Base-by-base conservation (phyloP, 1,140 invertebrate species). In the Sminthurides bifidus region DNA sequence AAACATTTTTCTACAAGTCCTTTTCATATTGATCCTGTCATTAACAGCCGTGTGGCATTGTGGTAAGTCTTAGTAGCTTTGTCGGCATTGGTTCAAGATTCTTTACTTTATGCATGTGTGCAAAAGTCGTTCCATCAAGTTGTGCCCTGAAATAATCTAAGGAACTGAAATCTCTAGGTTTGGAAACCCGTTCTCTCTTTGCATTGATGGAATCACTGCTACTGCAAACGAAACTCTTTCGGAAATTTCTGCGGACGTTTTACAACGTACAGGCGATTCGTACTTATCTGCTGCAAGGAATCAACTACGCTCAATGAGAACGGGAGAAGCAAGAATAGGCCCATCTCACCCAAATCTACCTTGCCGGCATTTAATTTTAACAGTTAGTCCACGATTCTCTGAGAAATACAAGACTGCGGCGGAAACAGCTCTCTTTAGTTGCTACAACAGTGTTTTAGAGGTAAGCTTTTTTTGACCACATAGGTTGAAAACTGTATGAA, bases 371-470 rank as follows among this genome's bases (percentile, higher is more conserved):
- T 43, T 65, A 17, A 54, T 65, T 17, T 33, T 65, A 5, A 65
- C 63, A 8, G 59, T 61, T 15, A 52, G 40, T 23, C 63, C 63
- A 1, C 48, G 50, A 48, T 65, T 44, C 56, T 59, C 59, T 1
- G 62, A 64, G 17, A 55, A 54, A 37, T 61, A 61, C 38, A 51
- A 48, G 21, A 59, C 50, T 37, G 51, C 57, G 0, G 61, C 57
- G 3, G 59, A 65, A 40, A 65, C 54, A 4, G 63, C 63, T 5
- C 52, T 65, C 4, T 61, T 43, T 33, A 59, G 56, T 40, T 65
- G 63, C 31, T 65, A 65, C 55, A 61, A 43, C 45, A 54, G 40
- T 35, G 59, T 65, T 45, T 54, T 65, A 8, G 59, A 64, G 54
- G 63, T 64, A 45, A 35, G 37, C 50, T 24, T 3, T 3, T 15